Base-by-base conservation (phyloP, 1,140 invertebrate species). In the Pachypeltis micranthus region DNA sequence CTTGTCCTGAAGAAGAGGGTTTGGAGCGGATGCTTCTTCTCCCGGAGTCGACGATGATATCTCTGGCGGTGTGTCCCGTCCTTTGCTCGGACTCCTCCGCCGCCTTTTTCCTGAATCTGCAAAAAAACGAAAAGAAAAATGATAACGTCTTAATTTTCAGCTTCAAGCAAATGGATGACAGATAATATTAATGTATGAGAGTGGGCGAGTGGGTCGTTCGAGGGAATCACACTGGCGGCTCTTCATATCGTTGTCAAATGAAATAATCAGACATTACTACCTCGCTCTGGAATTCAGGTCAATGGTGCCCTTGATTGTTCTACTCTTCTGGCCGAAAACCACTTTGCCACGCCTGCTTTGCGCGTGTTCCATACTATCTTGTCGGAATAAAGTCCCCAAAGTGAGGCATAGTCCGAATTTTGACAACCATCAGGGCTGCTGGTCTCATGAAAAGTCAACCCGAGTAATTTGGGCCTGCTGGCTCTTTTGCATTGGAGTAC, bases 1-100 rank as follows among this genome's bases (percentile, higher is more conserved):
- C 65, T 68, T 67, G 63, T 57, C 71, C 65, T 67, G 70, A 62
- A 58, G 64, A 24, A 56, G 54, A 63, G 67, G 66, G 39, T 34
- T 61, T 24, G 58, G 44, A 14, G 7, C 23, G n/a, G 63, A 44
- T 27, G 60, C 54, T 1, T 62, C 61, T 24, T 54, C 59, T 16
- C 63, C 54, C 12, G 59, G 47, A n/a, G 67, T 68, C n/a, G 67
- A 68, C 7, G 65, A 67, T 4, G 66, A 67, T 14, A 68, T 68
- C 57, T 68, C 66, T 2, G 66, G 67, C 7, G 67, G 65, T 12
- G 60, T 65, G 23, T 66, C 67, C 26, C 66, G 24, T 24, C 58
- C 56, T 39, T 61, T 59, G n/a, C 51, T 61, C 19, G 60, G 51
- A 25, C 60, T 61, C 2, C 51, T 7, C n/a, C 44, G 16, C 25